Conservation (phyloP, 2,888 invertebrate genomes). For the Parnassius apollo region DNA sequence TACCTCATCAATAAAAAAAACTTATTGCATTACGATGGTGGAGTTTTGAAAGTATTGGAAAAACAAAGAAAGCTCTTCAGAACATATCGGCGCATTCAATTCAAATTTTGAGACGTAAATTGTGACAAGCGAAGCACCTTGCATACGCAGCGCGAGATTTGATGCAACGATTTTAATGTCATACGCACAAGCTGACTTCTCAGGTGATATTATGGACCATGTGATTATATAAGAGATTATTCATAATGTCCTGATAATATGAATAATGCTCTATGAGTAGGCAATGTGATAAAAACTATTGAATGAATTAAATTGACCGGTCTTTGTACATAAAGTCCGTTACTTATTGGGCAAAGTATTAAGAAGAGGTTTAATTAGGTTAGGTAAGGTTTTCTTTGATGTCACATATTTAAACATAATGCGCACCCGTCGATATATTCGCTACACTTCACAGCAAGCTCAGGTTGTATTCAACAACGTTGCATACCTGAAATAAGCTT, state of each 20-base stretch:
- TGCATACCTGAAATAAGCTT: no score
- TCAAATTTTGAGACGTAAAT: constrained; percentile 7
- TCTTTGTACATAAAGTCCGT: no score
- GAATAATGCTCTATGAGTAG: no score
- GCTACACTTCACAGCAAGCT: no score
- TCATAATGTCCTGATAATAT: no score
- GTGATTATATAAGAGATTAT: no score
- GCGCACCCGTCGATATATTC: constrained; percentile 4
- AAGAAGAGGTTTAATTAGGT: no score
- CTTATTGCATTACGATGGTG: not conserved
- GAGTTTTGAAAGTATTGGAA: not conserved
- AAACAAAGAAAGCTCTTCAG: constrained; percentile 32
- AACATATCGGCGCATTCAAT: constrained; percentile 3
- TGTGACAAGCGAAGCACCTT: not conserved
- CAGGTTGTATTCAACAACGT: no score
- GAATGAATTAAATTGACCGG: no score
- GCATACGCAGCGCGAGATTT: not conserved
- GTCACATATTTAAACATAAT: not conserved
- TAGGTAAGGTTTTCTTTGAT: no score
- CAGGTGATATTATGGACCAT: not conserved
- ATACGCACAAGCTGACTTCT: constrained; percentile 2
- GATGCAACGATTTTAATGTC: constrained; percentile 2
- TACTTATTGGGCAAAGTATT: no score
- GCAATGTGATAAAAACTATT: no score
- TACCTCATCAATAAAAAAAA: not conserved